phyloP scores from a whole-genome alignment of 2,113 vertebrate species.

The Callionymus lyra region DNA sequence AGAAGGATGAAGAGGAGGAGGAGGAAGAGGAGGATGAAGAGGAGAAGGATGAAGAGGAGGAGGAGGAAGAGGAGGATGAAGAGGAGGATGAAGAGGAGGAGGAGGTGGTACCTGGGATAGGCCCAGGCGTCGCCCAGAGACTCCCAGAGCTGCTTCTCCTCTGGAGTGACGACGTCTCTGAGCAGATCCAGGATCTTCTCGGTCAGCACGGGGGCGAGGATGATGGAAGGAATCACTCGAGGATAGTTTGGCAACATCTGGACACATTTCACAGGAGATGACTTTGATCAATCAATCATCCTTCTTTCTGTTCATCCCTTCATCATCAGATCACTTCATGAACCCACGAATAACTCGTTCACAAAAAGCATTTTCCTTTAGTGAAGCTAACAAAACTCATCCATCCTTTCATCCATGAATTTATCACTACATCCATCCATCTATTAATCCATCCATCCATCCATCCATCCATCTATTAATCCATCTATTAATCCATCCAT shows the following conservation, averaged over 20 bases:
- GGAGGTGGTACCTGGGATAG: conserved; percentile 53
- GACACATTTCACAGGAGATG: too few relatives aligned
- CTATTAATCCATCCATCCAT: too few relatives aligned
- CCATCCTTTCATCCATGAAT: too few relatives aligned
- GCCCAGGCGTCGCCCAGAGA: conserved; percentile 72
- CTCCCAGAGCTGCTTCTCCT: conserved; percentile 62
- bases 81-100: not conserved
- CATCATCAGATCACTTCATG: too few relatives aligned
- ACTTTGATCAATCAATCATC: too few relatives aligned
- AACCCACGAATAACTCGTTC: too few relatives aligned
- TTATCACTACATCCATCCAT: too few relatives aligned
- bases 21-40: not conserved
- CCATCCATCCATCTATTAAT: too few relatives aligned
- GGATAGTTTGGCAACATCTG: conserved; percentile 61
- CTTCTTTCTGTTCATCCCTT: too few relatives aligned
- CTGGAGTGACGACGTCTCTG: conserved; percentile 20
- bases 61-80: not conserved
- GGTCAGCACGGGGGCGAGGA: conserved; percentile 69
- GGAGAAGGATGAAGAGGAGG: not conserved
- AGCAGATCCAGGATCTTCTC: conserved; percentile 64
- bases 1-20: conserved; percentile 2
- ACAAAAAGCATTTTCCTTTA: too few relatives aligned
- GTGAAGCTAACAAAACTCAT: too few relatives aligned
- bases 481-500: too few relatives aligned
- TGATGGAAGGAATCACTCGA: conserved; percentile 38